These are phyloP conservation scores for Aporophyla nigra DNA, from an alignment of 2,888 invertebrate genomes.

Conservation along the genomic window DNA sequence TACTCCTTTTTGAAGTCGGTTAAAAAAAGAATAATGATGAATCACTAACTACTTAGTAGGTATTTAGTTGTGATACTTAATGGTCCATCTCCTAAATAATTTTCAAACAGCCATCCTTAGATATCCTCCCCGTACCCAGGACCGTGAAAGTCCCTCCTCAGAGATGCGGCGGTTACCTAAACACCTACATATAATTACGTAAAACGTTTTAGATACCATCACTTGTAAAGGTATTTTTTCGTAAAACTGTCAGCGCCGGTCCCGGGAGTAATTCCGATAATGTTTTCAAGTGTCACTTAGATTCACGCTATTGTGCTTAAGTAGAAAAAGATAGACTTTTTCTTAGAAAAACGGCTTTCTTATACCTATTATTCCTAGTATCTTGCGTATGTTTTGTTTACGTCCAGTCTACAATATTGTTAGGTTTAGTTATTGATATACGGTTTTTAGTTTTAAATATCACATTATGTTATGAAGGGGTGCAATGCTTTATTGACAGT, in stretches of 20 bases:
- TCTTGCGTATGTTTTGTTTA: not conserved
- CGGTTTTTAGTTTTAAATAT: not conserved
- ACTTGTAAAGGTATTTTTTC: constrained; percentile 52
- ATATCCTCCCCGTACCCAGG: not conserved
- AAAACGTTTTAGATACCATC: constrained; percentile 53
- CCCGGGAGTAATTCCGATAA: constrained; percentile 62
- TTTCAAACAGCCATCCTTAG: too few species aligned
- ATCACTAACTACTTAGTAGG: too few species aligned
- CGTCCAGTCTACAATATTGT: not conserved
- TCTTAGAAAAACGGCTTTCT: constrained; percentile 1
- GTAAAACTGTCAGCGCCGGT: constrained; percentile 59
- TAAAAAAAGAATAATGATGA: too few species aligned
- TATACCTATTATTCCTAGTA: not conserved
- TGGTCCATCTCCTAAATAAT: too few species aligned
- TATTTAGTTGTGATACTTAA: too few species aligned
- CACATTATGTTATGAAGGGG: not conserved
- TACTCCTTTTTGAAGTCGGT: too few species aligned
- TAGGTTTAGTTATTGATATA: not conserved
- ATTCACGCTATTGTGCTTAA: constrained; percentile 46
- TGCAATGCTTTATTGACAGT: too few species aligned
- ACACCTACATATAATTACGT: constrained; percentile 44
- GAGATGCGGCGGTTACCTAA: not conserved
- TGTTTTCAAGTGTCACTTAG: constrained; percentile 64
- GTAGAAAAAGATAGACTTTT: constrained; percentile 20
- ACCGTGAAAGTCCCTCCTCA: not conserved